Evolutionary conservation across 2,113 vertebrate species (phyloP), one percentile per base, ranked within the genome.

Genomic region (Limanda limanda): DNA sequence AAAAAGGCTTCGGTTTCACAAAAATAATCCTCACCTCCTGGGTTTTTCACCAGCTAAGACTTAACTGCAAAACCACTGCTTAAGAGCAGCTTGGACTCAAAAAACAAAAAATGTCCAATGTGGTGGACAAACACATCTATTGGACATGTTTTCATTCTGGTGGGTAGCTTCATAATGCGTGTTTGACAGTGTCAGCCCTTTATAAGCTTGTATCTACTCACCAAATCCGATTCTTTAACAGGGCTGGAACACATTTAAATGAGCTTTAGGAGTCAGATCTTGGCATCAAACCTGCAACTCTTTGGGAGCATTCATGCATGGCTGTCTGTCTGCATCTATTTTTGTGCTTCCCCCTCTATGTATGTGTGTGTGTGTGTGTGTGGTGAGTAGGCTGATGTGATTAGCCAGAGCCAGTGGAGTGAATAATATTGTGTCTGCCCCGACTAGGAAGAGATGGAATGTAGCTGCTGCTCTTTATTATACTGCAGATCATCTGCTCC

Each of bases 401-500:
- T 91, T 89, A 91, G 80, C 85, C 90, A 89, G 71, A 82, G 79
- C 79, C 86, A 90, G 87, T 88, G 87, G 85, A 92, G 89, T 92
- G 88, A 87, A 87, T 81, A 88, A 91, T 90, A 88, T 90, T 86
- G 79, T 87, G 86, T 86, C 87, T 86, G 75, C 83, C 85, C 52
- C 0, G 54, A 86, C 65, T 25, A 71, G 55, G 70, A 88, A 67
- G 79, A 83, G 78, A 68, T 62, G 86, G 80, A 89, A 87, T 90
- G 74, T 78, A 81, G 68, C 79, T 71, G 79, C 80, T 81, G 74
- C 78, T 88, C 66, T 86, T 83, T 88, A 87, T 90, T 85, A 89
- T 85, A 59, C 72, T 68, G 64, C 42, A 88, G 68, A 71, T 84
- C 60, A 66, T 88, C 78, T 72, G 24, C 75, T 70, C 42, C 56